Percentiles rank a stretch among this genome's conserved stretches.
phyloP scores from a whole-genome alignment of 2,888 invertebrate genomes.

The Scaptomyza parva region DNA sequence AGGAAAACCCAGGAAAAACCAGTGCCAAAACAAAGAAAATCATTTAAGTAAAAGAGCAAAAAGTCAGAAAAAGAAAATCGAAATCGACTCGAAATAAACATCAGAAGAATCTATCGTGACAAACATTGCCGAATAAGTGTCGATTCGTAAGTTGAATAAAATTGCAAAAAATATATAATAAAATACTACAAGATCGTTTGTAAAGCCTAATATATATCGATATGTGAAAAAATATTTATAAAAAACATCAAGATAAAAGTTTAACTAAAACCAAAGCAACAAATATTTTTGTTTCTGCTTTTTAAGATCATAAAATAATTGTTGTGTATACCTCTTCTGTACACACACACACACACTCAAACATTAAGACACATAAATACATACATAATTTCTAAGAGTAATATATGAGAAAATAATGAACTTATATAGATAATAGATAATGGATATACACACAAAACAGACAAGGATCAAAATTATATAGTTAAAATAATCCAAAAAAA shows the following conservation, averaged over 20 bases:
- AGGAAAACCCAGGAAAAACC: slow-evolving; percentile 34
- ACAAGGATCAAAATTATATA: slow-evolving; percentile 8
- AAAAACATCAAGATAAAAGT: too few species aligned
- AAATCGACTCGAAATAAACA: not conserved
- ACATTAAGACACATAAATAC: not conserved
- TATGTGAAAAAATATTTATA: too few species aligned
- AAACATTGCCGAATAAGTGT: too few species aligned
- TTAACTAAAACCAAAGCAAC: not conserved
- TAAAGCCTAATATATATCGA: too few species aligned
- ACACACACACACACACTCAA: not conserved
- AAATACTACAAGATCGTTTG: too few species aligned
- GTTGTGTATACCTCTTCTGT: not conserved
- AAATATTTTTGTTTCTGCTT: not conserved
- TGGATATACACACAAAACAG: slow-evolving; percentile 10
- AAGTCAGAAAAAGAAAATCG: not conserved
- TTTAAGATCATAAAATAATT: not conserved
- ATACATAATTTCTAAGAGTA: slow-evolving; percentile 1
- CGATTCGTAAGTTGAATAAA: too few species aligned
- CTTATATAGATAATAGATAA: slow-evolving; percentile 8
- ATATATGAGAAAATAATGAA: not conserved
- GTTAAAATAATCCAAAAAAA: not conserved
- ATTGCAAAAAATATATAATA: too few species aligned
- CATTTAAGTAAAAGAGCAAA: too few species aligned
- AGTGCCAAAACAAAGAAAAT: slow-evolving; percentile 11
- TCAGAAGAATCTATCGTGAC: not conserved